These are phyloP conservation scores for Bufo gargarizans DNA, from an alignment of 2,113 vertebrate species.

Conservation along the genomic window DNA sequence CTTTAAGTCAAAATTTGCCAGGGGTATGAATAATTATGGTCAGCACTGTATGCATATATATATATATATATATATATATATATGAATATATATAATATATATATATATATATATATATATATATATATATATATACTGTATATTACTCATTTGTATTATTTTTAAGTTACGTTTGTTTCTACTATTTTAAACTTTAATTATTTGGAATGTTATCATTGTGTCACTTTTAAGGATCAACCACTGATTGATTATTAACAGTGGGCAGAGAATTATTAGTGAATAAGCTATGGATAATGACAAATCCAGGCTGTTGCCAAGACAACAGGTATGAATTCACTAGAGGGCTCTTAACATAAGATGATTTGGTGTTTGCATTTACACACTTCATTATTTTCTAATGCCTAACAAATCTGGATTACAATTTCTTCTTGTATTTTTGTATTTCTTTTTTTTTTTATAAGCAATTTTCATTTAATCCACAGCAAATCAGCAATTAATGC, in stretches of 20 bases:
- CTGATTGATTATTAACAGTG: not conserved
- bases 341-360: conserved; percentile 13
- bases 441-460: not conserved
- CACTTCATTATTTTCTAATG: conserved; percentile 4
- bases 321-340: conserved; percentile 39
- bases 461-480: conserved; percentile 9
- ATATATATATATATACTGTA: not conserved
- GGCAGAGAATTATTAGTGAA: conserved; percentile 7
- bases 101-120: not conserved
- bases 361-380: conserved; percentile 11
- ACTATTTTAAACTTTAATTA: not conserved
- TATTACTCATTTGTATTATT: not conserved
- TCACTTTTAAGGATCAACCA: not conserved
- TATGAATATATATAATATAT: no score
- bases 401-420: not conserved
- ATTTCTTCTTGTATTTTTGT: not conserved
- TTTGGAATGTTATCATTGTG: not conserved
- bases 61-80: not conserved
- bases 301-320: conserved; percentile 54
- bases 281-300: conserved; percentile 55
- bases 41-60: no score
- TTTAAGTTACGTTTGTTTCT: not conserved
- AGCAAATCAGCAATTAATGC: conserved; percentile 9
- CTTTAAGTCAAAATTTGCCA: no score
- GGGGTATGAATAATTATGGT: no score